A percentile compares a stretch with the other conserved stretches of the same genome.
Evolutionary conservation across 2,113 vertebrate genomes (phyloP).

Genomic region (Catharus minimus): DNA sequence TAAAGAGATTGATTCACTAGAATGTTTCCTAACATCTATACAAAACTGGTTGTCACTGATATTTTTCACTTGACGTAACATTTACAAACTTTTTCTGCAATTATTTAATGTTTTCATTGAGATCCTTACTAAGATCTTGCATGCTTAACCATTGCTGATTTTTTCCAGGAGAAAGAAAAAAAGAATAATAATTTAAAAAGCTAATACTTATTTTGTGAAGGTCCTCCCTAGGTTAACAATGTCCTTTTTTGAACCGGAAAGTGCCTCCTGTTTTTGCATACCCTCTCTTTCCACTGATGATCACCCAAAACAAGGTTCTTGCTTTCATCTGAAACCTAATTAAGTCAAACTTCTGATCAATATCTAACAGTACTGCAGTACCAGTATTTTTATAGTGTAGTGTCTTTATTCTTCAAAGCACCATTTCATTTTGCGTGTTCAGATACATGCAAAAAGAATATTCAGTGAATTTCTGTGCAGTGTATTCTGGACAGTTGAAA

Average conservation of each 20-base stretch:
- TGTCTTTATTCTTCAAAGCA: neutral
- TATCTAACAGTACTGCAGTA: neutral
- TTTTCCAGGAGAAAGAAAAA: neutral
- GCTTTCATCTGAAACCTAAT: neutral
- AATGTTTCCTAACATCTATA: neutral
- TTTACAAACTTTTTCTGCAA: neutral
- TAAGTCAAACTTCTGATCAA: neutral
- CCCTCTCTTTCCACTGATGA: neutral
- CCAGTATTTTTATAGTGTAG: neutral
- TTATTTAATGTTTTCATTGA: neutral
- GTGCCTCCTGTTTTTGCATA: neutral
- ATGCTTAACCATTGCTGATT: neutral
- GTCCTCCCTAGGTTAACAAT: neutral
- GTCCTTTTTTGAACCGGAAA: neutral
- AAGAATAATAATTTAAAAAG: neutral
- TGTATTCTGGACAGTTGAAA: neutral
- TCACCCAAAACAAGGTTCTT: neutral
- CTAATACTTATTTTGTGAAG: neutral
- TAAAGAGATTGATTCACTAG: neutral
- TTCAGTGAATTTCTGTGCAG: neutral
- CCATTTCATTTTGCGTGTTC: neutral
- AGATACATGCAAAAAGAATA: neutral
- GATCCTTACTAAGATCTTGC: neutral
- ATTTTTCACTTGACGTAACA: neutral
- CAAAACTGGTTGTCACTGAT: neutral